A percentile compares a stretch with the other conserved stretches of the same genome.
Evolutionary conservation across 2,797 vertebrate genomes (phyloP).

Genomic region (Psittacula echo): DNA sequence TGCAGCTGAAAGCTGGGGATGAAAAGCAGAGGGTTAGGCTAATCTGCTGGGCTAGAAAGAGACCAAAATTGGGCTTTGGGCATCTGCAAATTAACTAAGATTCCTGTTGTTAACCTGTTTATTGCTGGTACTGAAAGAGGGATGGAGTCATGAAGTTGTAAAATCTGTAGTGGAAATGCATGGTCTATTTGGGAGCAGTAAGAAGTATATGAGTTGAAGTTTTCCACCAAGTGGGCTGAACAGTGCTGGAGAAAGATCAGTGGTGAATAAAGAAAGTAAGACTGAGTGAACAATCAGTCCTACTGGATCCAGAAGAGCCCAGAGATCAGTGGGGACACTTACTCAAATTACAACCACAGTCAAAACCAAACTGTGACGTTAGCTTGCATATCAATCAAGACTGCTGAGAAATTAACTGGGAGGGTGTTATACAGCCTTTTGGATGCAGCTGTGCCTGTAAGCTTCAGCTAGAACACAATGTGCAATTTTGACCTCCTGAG

Average conservation of each 20-base stretch:
- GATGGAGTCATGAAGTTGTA: not conserved
- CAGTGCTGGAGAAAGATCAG: not conserved
- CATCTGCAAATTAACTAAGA: not conserved
- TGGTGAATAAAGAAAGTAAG: not conserved
- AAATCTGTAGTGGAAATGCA: not conserved
- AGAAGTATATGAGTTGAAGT: not conserved
- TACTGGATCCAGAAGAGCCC: not conserved
- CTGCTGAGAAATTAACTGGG: not conserved
- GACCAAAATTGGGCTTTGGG: not conserved
- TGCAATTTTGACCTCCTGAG: not conserved
- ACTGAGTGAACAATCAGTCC: not conserved
- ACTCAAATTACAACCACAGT: not conserved
- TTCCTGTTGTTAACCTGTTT: not conserved
- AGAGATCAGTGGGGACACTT: not conserved
- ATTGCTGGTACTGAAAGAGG: not conserved
- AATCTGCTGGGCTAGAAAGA: not conserved
- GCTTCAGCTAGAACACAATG: not conserved
- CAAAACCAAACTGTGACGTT: not conserved
- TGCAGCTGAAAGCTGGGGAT: not conserved
- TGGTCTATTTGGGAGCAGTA: not conserved
- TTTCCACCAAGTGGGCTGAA: not conserved
- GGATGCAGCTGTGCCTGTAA: not conserved
- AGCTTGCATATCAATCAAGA: not conserved
- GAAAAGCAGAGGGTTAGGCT: not conserved
- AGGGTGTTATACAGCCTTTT: not conserved